Evolutionary conservation across 2,888 invertebrate species (phyloP).

Genomic region (Isoperla grammatica): DNA sequence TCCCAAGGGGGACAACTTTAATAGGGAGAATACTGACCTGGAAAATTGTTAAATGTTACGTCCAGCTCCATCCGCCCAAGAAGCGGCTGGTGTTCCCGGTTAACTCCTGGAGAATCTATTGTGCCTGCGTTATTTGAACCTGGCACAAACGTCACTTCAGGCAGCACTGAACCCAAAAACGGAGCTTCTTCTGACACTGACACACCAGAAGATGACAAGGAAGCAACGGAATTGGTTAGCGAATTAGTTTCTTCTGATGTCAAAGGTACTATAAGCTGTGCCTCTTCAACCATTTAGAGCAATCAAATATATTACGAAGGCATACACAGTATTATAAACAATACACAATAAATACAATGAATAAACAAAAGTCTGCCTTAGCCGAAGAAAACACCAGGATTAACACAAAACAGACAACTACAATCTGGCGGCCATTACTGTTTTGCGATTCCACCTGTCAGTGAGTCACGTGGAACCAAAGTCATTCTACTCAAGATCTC

Average conservation of each 20-base stretch:
- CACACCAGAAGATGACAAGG: conserved; percentile 33
- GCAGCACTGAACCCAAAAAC: conserved; percentile 50
- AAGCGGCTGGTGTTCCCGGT: conserved; percentile 91
- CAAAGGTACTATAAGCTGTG: conserved; percentile 32
- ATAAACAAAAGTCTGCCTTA: no score
- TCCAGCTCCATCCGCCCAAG: conserved; percentile 73
- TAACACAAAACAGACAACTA: no score
- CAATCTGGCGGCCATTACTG: no score
- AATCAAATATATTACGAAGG: no score
- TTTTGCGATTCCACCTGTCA: no score
- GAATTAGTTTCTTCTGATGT: conserved; percentile 28
- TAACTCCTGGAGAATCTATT: conserved; percentile 77
- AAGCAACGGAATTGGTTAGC: conserved; percentile 33
- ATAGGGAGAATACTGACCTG: conserved; percentile 64
- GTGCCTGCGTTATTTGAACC: conserved; percentile 50
- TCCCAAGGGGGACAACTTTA: no score
- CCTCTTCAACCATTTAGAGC: conserved; percentile 37
- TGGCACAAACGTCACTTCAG: conserved; percentile 68
- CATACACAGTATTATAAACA: no score
- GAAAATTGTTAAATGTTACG: conserved; percentile 76
- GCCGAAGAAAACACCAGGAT: no score
- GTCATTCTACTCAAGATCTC: no score
- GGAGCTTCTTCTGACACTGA: conserved; percentile 58
- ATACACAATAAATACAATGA: no score
- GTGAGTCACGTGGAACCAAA: no score